phyloP scores from a whole-genome alignment of 2,888 invertebrate genomes.

The Crocallis elinguaria region DNA sequence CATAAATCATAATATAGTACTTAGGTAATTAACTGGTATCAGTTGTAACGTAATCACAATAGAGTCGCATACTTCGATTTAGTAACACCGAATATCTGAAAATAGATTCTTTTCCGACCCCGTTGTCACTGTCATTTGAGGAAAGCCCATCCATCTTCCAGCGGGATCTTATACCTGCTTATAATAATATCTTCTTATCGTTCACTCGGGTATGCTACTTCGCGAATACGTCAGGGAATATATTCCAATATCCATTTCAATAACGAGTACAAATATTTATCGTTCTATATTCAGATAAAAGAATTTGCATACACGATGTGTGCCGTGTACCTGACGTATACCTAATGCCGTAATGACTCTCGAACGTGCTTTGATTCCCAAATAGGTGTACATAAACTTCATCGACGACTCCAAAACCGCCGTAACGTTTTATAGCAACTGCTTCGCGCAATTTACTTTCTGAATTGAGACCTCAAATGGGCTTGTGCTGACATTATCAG shows the following conservation, averaged over 20 bases:
- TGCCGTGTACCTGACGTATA: constrained; percentile 16
- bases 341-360: constrained; percentile 14
- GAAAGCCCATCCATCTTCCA: constrained; percentile 59
- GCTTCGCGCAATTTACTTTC: constrained; percentile 12
- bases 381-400: constrained; percentile 17
- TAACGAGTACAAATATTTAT: constrained; percentile 38
- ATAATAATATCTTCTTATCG: constrained; percentile 47
- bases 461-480: constrained; percentile 20
- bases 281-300: constrained; percentile 27
- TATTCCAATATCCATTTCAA: constrained; percentile 36
- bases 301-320: constrained; percentile 21
- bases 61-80: constrained; percentile 35
- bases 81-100: constrained; percentile 47
- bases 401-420: constrained; percentile 19
- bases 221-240: constrained; percentile 22
- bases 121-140: constrained; percentile 54
- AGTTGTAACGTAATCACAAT: no score
- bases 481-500: constrained; percentile 18
- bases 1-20: no score
- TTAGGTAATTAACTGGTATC: no score
- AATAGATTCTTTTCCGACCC: constrained; percentile 41
- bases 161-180: constrained; percentile 44
- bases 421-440: constrained; percentile 23
- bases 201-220: constrained; percentile 31
- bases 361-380: constrained; percentile 17